phyloP scores from a whole-genome alignment of 2,113 vertebrate genomes.

The Capreolus pygargus region DNA sequence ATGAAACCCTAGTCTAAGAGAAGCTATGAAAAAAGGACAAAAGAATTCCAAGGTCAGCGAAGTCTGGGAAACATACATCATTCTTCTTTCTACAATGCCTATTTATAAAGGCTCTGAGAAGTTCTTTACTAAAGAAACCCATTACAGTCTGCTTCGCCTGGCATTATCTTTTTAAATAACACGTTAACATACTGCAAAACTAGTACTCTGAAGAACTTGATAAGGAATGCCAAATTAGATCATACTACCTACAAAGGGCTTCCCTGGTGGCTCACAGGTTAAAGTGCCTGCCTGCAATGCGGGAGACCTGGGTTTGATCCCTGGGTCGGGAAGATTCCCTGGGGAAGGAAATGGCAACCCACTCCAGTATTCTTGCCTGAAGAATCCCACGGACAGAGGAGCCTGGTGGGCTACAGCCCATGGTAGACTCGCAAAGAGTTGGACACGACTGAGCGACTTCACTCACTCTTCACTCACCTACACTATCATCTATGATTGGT shows the following conservation, averaged over 20 bases:
- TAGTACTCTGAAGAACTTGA: neutral
- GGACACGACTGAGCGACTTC: no score
- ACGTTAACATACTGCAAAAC: neutral
- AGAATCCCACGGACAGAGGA: no score
- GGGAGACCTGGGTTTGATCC: no score
- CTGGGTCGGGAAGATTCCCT: no score
- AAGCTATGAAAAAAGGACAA: neutral
- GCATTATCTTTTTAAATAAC: neutral
- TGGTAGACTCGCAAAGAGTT: no score
- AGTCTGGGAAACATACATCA: neutral
- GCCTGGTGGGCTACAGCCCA: no score
- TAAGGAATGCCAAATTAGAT: neutral
- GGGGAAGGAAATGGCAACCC: no score
- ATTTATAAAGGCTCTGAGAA: neutral
- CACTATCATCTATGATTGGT: neutral
- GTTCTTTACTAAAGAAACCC: neutral
- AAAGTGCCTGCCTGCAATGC: no score
- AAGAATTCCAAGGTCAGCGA: neutral
- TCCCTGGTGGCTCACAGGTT: no score
- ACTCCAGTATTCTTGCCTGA: no score
- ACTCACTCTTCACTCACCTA: neutral
- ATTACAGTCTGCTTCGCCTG: neutral
- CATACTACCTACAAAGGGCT: neutral
- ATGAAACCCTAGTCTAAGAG: neutral
- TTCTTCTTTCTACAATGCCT: neutral